phyloP scores from a whole-genome alignment of 2,888 invertebrate genomes.

The Siphlonurus alternatus region DNA sequence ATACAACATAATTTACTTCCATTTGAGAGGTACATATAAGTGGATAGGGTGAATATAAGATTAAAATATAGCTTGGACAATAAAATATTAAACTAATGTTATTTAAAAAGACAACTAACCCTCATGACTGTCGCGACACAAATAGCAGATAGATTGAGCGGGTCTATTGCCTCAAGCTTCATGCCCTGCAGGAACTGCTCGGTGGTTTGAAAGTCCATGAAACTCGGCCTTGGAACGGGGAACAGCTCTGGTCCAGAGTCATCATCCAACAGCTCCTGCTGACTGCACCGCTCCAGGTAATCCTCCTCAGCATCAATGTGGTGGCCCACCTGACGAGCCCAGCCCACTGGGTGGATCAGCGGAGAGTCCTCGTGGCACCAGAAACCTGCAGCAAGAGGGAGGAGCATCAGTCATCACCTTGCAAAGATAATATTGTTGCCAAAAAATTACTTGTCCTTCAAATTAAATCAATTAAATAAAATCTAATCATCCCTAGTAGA shows the following conservation, averaged over 20 bases:
- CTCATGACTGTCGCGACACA: conserved; percentile 93
- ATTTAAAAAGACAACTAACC: conserved; percentile 18
- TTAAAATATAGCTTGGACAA: no score
- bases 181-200: conserved; percentile 52
- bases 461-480: no score
- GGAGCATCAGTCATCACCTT: no score
- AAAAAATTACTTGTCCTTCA: no score
- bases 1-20: background rate
- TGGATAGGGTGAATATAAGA: background rate
- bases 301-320: conserved; percentile 66
- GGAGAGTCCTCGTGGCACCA: conserved; percentile 97
- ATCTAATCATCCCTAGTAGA: no score
- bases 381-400: conserved; percentile 53
- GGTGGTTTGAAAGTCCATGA: conserved; percentile 15
- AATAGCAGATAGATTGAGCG: conserved; percentile 82
- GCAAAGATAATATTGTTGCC: no score
- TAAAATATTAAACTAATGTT: no score
- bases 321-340: conserved; percentile 84
- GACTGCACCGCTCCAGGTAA: conserved; percentile 56
- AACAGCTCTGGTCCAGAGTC: conserved; percentile 73
- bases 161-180: conserved; percentile 96
- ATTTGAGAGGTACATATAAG: background rate
- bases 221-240: conserved; percentile 22
- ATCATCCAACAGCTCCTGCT: conserved; percentile 49
- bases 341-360: conserved; percentile 89